Conservation (phyloP, 2,888 invertebrate genomes). For the Noctua fimbriata region DNA sequence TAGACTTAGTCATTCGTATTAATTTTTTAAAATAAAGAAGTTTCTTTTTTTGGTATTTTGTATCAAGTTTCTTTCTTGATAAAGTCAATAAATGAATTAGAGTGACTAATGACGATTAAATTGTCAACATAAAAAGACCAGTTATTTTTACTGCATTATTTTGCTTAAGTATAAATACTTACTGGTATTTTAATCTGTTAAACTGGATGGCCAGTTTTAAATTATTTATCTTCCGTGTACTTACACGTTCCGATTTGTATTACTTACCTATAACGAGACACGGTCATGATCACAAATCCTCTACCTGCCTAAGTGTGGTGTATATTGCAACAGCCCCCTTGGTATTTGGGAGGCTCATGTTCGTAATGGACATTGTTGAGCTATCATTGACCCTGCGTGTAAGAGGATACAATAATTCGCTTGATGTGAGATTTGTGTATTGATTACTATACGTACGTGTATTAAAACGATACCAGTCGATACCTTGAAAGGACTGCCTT, state of each 20-base stretch:
- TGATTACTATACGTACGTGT: too few species aligned
- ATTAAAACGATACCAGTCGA: neutral
- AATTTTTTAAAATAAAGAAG: neutral
- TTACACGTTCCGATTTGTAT: neutral
- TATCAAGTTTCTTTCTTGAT: neutral
- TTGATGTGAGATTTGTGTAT: conserved; percentile 5
- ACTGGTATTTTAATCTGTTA: neutral
- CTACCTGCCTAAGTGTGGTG: neutral
- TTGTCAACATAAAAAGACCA: neutral
- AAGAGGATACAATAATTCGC: conserved; percentile 45
- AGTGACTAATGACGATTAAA: neutral
- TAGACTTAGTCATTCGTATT: neutral
- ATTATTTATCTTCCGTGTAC: neutral
- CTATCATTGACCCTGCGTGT: conserved; percentile 30
- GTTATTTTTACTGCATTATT: neutral
- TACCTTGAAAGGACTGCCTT: neutral
- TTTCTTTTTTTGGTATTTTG: neutral
- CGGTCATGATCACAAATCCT: neutral
- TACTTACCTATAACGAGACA: neutral
- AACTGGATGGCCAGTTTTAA: neutral
- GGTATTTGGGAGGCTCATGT: conserved; percentile 26
- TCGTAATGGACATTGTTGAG: conserved; percentile 36
- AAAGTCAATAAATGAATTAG: neutral
- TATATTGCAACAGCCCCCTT: conserved; percentile 17
- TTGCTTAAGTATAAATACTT: neutral